Evolutionary conservation across 2,113 vertebrate genomes (phyloP), one percentile per base, ranked within the genome.

Genomic region (Hiodon tergisus): DNA sequence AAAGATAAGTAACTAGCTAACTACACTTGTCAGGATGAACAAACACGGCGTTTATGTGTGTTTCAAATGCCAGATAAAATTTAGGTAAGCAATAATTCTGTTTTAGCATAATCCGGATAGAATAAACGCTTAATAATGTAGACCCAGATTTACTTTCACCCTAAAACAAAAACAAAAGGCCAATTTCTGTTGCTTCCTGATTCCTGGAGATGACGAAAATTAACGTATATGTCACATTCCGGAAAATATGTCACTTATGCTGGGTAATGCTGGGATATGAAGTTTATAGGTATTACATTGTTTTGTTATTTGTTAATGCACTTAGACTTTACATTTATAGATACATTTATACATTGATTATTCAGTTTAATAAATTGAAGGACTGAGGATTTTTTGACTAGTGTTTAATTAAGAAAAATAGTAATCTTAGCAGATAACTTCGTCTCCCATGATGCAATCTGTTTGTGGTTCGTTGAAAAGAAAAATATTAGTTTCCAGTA

Each of bases 81-180:
- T 11, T 6, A 51, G 9, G 7, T 4, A 6, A 67, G 53, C 48
- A n/a, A 8, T 7, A 11, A 46, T 14, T 50, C 3, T 53, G 46
- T 5, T 51, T 73, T 0, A 5, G 1, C 5, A 31, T 31, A 46
- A 31, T 17, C 52, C 52, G 69, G 16, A 6, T 17, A 31, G 69
- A 67, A 77, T 47, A 48, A 71, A 78, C 77, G 78, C 83, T 81
- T 71, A 78, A 84, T 47, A 51, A 60, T 13, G 17, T 55, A 4
- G 47, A 66, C 2, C 6, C 31, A 60, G 46, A 55, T 53, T 72
- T 74, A 53, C n/a, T 52, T 9, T 10, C 50, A n/a, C 63, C 46
- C 61, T 60, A 51, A 58, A 86, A 86, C 86, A 86, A 82, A 88
- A 85, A 88, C 82, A 88, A 86, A 86, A 86, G 81, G 68, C 17